Evolutionary conservation across 2,797 vertebrate genomes (phyloP).

Genomic region (Muraenolepis orangiensis): DNA sequence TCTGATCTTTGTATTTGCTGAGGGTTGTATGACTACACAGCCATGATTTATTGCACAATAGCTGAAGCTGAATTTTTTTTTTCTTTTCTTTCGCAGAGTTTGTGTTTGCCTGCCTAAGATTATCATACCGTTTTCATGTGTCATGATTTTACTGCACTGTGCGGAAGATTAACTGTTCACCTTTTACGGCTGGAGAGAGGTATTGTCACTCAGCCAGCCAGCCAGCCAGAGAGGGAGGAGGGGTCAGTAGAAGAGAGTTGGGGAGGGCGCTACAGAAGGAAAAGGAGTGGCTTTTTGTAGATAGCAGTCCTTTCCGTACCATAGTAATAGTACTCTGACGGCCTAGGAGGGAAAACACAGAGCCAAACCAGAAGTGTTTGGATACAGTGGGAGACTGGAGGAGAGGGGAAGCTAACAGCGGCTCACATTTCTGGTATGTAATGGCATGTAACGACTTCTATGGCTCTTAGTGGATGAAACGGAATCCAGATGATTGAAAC

Average conservation of each 20-base stretch:
- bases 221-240: conserved; percentile 62
- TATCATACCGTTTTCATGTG: conserved; percentile 64
- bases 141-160: conserved; percentile 66
- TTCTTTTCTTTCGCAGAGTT: not conserved
- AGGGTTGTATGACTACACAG: conserved; percentile 12
- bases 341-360: conserved; percentile 61
- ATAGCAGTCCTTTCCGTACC: conserved; percentile 63
- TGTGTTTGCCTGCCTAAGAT: conserved; percentile 36
- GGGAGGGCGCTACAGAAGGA: conserved; percentile 64
- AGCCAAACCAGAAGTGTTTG: conserved; percentile 49
- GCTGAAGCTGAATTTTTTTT: not conserved
- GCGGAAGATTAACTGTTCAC: conserved; percentile 75
- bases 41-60: conserved; percentile 1
- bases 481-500: conserved; percentile 36
- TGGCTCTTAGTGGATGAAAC: conserved; percentile 27
- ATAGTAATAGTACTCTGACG: conserved; percentile 60
- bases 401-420: conserved; percentile 35
- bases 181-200: conserved; percentile 75
- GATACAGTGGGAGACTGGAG: conserved; percentile 45
- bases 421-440: conserved; percentile 57
- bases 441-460: conserved; percentile 28
- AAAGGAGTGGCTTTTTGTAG: conserved; percentile 77
- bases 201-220: conserved; percentile 72
- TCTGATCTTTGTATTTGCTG: not conserved
- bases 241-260: conserved; percentile 44